Percentiles rank a stretch among this genome's conserved stretches.
phyloP scores from a whole-genome alignment of 2,888 invertebrate genomes.

The Drosophila yooni region DNA sequence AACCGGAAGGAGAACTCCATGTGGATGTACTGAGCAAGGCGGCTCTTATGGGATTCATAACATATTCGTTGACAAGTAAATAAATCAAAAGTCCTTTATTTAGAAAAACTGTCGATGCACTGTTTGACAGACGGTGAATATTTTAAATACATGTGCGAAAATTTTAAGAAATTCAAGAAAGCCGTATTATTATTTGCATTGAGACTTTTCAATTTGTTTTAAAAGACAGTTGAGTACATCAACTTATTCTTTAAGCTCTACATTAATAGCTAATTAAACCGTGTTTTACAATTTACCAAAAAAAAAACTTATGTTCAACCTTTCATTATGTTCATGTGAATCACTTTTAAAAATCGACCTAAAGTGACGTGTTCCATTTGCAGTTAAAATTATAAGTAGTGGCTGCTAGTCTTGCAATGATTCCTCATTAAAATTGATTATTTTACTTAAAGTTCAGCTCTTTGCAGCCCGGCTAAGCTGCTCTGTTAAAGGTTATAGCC shows the following conservation, averaged over 20 bases:
- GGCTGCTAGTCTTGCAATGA: neutral
- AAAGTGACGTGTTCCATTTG: neutral
- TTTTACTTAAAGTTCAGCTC: conserved; percentile 2
- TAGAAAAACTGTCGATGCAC: neutral
- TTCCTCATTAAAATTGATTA: conserved; percentile 9
- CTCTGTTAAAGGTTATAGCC: conserved; percentile 12
- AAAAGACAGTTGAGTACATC: no score
- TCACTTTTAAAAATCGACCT: neutral
- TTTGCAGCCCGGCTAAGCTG: neutral
- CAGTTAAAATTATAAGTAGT: neutral
- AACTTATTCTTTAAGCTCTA: neutral
- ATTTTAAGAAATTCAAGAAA: neutral
- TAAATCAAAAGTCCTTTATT: neutral
- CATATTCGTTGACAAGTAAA: conserved; percentile 32
- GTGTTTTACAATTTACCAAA: neutral
- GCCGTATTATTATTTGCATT: neutral
- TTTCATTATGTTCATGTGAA: neutral
- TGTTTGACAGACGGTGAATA: neutral
- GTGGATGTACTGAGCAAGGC: conserved; percentile 31
- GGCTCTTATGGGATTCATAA: conserved; percentile 30
- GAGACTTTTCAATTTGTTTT: no score
- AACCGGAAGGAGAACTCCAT: neutral
- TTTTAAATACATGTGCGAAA: neutral
- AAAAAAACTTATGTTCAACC: neutral
- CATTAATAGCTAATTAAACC: neutral